Percentiles rank a stretch among this genome's conserved stretches.
phyloP scores from a whole-genome alignment of 2,888 invertebrate species.

The Callosobruchus maculatus region DNA sequence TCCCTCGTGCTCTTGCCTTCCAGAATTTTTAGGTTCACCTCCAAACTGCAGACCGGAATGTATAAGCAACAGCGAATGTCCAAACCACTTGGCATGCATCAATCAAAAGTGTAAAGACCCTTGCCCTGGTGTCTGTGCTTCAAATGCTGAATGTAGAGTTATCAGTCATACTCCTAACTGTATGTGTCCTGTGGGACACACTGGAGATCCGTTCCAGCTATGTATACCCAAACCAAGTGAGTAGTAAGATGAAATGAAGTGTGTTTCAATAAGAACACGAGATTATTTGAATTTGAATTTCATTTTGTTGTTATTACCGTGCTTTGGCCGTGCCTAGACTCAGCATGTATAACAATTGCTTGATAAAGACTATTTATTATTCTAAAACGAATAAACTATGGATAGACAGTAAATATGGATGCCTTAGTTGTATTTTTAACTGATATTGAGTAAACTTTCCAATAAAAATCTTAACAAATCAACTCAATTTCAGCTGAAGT shows the following conservation, averaged over 20 bases:
- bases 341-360: no score
- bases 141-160: conserved; percentile 70
- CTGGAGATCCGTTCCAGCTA: conserved; percentile 73
- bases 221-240: conserved; percentile 48
- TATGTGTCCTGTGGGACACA: conserved; percentile 62
- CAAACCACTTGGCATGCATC: conserved; percentile 65
- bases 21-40: conserved; percentile 64
- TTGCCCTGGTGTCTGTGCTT: conserved; percentile 68
- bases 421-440: no score
- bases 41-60: conserved; percentile 80
- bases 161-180: conserved; percentile 73
- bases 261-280: not conserved
- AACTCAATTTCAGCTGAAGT: conserved; percentile 56
- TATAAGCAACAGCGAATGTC: conserved; percentile 71
- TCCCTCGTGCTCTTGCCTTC: conserved; percentile 72
- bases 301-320: no score
- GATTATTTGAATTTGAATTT: no score
- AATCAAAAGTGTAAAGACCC: conserved; percentile 76
- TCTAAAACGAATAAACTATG: no score
- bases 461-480: not conserved
- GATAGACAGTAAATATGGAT: no score
- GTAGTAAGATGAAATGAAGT: conserved; percentile 7
- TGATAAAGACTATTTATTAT: no score
- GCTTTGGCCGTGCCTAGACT: no score
- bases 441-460: conserved; percentile 46